Base-by-base conservation (phyloP, 2,113 vertebrate genomes). In the Etheostoma spectabile region DNA sequence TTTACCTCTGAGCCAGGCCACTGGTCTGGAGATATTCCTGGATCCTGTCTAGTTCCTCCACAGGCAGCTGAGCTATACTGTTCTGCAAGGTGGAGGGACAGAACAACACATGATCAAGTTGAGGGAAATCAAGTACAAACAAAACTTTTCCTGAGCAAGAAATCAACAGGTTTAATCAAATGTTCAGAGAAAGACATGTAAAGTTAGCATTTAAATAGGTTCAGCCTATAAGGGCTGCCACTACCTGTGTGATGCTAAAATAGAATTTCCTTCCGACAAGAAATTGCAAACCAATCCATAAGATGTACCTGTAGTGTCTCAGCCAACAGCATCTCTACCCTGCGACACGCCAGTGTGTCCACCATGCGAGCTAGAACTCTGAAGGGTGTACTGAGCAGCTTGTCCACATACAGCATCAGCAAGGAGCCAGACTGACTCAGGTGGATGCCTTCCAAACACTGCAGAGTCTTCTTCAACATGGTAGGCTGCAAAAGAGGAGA, bases 371-470 rank as follows among this genome's bases (percentile, higher is more conserved):
- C 98, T 81, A 99, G 95, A 74, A 97, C 98, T 3, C 98, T 96
- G 91, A 99, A 96, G 0, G 97, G 98, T 0, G 98, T 99, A 64
- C 92, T 93, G 74, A 99, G 91, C 10, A 99, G 95, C 93, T 97
- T 97, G 93, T 99, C 98, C 90, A 99, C 96, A 0, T 97, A 99
- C 0, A 99, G 88, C 0, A 97, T 96, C 30, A 99, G 86, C 88
- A 99, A 96, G 0, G 98, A 97, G 0, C 98, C 98, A 0, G 98
- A 99, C 93, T 99, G 98, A 92, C 97, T 99, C 46, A 99, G 96
- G 80, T 99, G 98, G 85, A 99, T 99, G n/a, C 97, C 98, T 78
- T 99, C 98, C 88, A 99, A 83, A 91, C 98, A 99, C 92, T 98
- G 97, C 1, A 99, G 91, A 0, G 98, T 99, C 79, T 97, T 99